These are phyloP conservation scores for Ianthella basta DNA, from an alignment of 37 sponge, comb jelly and placozoan genomes.

Conservation along the genomic window DNA sequence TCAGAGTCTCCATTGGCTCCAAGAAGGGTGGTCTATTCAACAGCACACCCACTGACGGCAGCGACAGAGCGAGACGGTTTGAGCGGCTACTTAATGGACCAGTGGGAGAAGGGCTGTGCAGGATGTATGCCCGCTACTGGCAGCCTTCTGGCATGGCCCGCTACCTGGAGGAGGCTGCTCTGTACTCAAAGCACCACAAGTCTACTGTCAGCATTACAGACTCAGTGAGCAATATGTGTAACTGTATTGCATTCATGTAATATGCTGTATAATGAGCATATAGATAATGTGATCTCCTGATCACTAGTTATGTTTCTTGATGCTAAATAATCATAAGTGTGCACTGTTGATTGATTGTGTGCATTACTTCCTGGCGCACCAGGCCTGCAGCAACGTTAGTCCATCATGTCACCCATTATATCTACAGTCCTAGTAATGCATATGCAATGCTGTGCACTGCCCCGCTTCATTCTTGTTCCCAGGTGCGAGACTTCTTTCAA, in stretches of 20 bases:
- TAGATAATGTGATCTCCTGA: background rate
- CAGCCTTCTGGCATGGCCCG: conserved; percentile 68
- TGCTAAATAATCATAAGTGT: background rate
- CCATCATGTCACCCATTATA: background rate
- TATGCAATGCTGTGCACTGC: background rate
- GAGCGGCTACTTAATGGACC: conserved; percentile 7
- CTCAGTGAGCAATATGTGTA: conserved; percentile 34
- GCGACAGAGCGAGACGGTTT: background rate
- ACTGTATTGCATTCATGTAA: no score
- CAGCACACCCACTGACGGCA: conserved; percentile 7
- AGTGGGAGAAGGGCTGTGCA: conserved; percentile 69
- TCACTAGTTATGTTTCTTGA: background rate
- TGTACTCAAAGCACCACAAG: conserved; percentile 55
- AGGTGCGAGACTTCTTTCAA: conserved; percentile 35
- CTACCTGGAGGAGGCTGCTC: conserved; percentile 68
- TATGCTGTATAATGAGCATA: no score
- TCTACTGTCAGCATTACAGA: conserved; percentile 80
- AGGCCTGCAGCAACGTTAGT: background rate
- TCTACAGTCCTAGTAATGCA: background rate
- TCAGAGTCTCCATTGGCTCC: conserved; percentile 3
- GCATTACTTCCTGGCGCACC: background rate
- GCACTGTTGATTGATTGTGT: background rate
- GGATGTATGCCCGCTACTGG: conserved; percentile 72
- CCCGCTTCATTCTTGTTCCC: background rate
- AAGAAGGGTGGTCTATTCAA: conserved; percentile 16